Conservation (phyloP, 2,113 vertebrate genomes). For the Heteronetta atricapilla region DNA sequence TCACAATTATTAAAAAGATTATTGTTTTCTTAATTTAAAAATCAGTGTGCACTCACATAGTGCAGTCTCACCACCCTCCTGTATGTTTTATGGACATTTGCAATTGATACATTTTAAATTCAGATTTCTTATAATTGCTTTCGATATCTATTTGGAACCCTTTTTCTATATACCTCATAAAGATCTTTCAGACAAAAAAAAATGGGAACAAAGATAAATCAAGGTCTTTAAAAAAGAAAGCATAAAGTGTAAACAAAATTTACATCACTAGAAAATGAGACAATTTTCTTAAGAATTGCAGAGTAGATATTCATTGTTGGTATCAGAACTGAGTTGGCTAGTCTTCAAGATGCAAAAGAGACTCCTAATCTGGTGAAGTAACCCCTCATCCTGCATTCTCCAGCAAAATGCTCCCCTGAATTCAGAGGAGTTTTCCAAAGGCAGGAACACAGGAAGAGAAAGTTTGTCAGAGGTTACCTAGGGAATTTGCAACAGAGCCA, state of each 20-base stretch:
- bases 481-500: conserved; percentile 57
- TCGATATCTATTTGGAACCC: not conserved
- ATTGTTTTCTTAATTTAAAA: not conserved
- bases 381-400: conserved; percentile 36
- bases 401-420: conserved; percentile 56
- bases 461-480: conserved; percentile 60
- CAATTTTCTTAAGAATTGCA: conserved; percentile 39
- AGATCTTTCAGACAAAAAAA: conserved; percentile 20
- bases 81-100: not conserved
- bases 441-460: conserved; percentile 48
- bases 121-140: not conserved
- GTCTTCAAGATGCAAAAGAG: conserved; percentile 25
- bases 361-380: conserved; percentile 46
- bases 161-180: conserved; percentile 22
- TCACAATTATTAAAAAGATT: not conserved
- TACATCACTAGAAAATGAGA: conserved; percentile 44
- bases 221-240: conserved; percentile 34
- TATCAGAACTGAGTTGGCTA: conserved; percentile 28
- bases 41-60: not conserved
- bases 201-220: conserved; percentile 16
- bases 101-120: not conserved
- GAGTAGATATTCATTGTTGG: not conserved
- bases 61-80: not conserved
- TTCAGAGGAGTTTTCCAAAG: conserved; percentile 61
- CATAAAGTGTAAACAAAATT: conserved; percentile 52